Evolutionary conservation across 2,888 invertebrate species (phyloP).

Genomic region (Hartigia nigra): DNA sequence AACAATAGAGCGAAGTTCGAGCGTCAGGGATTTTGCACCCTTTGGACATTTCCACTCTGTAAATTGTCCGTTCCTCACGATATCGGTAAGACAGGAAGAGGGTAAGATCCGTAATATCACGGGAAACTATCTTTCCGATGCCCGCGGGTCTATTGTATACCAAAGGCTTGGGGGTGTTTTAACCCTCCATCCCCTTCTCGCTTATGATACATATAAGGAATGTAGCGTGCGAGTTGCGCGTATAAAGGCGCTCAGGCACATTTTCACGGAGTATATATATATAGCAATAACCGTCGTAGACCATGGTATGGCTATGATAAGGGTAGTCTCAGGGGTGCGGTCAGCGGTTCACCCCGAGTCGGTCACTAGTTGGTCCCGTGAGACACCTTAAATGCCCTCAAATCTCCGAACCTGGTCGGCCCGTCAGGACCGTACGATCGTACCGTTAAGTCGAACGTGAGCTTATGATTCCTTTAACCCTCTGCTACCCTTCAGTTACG

Average conservation of each 20-base stretch:
- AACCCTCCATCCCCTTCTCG: background rate
- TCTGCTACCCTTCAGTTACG: background rate
- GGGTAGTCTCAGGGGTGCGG: constrained; percentile 14
- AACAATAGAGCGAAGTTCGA: background rate
- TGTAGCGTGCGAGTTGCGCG: background rate
- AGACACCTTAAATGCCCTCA: constrained; percentile 23
- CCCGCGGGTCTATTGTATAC: background rate
- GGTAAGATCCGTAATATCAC: background rate
- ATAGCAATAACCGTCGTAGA: background rate
- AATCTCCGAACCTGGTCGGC: constrained; percentile 16
- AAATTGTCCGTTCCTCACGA: background rate
- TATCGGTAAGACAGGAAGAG: background rate
- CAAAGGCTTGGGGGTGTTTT: background rate
- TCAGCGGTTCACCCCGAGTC: constrained; percentile 19
- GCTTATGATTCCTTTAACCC: background rate
- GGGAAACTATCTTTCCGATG: background rate
- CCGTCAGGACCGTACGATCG: background rate
- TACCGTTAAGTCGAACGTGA: background rate
- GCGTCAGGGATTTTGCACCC: background rate
- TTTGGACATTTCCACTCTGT: background rate
- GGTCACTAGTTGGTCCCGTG: constrained; percentile 25
- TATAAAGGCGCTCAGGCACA: background rate
- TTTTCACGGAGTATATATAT: background rate
- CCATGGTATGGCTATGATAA: constrained; percentile 13
- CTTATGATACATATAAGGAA: background rate